Evolutionary conservation across 2,797 vertebrate species (phyloP).

Genomic region (Neopelma chrysocephalum): DNA sequence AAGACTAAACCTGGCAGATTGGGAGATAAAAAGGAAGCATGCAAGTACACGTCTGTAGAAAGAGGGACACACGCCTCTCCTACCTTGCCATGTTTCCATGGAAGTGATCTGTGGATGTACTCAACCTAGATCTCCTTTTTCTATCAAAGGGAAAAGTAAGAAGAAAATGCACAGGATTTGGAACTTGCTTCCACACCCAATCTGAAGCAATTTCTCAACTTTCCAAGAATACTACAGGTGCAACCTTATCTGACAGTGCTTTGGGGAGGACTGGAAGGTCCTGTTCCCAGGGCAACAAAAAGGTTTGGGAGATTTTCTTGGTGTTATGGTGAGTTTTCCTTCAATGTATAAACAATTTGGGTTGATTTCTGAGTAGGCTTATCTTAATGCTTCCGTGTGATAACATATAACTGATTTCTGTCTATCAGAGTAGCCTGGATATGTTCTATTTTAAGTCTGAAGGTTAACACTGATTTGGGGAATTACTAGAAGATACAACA

Average conservation of each 20-base stretch:
- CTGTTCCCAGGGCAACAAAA: neutral
- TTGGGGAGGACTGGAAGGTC: neutral
- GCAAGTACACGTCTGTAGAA: slow-evolving; percentile 15
- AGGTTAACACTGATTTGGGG: slow-evolving; percentile 31
- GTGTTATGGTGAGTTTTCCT: neutral
- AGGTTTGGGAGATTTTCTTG: neutral
- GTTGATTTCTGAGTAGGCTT: neutral
- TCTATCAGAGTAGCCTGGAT: neutral
- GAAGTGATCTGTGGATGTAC: slow-evolving; percentile 58
- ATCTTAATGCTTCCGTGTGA: slow-evolving; percentile 26
- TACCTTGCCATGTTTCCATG: slow-evolving; percentile 58
- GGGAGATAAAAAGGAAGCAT: slow-evolving; percentile 57
- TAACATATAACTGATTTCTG: neutral
- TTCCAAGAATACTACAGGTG: neutral
- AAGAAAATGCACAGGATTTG: slow-evolving; percentile 27
- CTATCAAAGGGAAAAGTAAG: neutral
- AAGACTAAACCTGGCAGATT: neutral
- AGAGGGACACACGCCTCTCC: slow-evolving; percentile 23
- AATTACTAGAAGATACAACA: slow-evolving; percentile 18
- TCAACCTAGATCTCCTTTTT: slow-evolving; percentile 4
- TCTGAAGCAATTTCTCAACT: slow-evolving; percentile 33
- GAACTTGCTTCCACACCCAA: slow-evolving; percentile 44
- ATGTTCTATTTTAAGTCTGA: slow-evolving; percentile 2
- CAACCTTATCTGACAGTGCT: neutral
- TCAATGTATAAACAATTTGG: neutral